These are phyloP conservation scores for Mus pahari DNA, from an alignment of 2,113 vertebrate genomes.

Conservation along the genomic window DNA sequence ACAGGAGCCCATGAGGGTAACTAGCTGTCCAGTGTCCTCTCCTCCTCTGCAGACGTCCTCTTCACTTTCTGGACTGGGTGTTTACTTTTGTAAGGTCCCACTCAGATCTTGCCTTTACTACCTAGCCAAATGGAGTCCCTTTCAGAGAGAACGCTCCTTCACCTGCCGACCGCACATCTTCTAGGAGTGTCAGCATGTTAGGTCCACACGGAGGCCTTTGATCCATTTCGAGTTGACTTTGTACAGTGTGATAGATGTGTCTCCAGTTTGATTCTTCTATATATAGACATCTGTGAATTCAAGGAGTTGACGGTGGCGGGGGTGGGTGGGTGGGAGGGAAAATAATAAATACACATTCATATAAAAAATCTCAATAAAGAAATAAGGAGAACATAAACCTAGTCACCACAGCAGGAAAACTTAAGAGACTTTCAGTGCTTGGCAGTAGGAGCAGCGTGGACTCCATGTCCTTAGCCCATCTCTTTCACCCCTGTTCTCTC, in stretches of 20 bases:
- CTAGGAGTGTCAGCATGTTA: not conserved
- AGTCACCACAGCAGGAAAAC: not conserved
- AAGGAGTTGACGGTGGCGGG: not conserved
- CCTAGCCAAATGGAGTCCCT: not conserved
- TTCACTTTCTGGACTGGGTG: not conserved
- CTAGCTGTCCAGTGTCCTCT: not conserved
- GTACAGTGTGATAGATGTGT: not conserved
- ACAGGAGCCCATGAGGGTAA: too few relatives aligned
- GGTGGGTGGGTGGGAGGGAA: not conserved
- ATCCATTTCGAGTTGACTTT: not conserved
- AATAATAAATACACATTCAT: not conserved
- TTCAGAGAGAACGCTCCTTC: not conserved
- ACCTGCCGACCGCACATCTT: too few relatives aligned
- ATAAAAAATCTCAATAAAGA: not conserved
- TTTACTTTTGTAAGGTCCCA: not conserved
- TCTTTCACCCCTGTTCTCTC: not conserved
- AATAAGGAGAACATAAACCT: not conserved
- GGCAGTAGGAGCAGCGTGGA: not conserved
- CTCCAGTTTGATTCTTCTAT: not conserved
- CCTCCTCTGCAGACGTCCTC: not conserved
- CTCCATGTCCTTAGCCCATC: not conserved
- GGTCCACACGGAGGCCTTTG: not conserved
- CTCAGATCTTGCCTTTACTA: not conserved
- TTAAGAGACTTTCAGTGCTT: not conserved
- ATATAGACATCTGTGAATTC: not conserved